Evolutionary conservation across 2,888 invertebrate genomes (phyloP), one percentile per base, ranked within the genome.

Genomic region (Entomobrya proxima): DNA sequence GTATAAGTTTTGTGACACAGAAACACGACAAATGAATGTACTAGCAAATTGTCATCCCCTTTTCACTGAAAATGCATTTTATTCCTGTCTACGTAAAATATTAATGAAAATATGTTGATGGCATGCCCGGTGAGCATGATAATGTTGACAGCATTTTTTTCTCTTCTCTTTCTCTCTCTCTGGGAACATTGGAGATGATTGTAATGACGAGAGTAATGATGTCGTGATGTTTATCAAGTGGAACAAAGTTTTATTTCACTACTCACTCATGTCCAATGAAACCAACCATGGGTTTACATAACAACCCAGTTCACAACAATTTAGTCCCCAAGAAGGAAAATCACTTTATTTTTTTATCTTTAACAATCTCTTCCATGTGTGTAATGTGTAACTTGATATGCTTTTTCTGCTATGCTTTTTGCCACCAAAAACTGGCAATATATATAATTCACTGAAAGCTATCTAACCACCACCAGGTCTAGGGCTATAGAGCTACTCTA

Each of bases 181-280:
- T 24, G 47, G 6, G 47, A 69, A 81, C 81, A 81, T 30, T 58
- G 55, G 47, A 30, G 74, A 74, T 74, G 82, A 75, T 84, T 84
- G 50, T 69, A 82, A 72, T 78, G 84, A 84, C 58, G 72, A 61
- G 44, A 69, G 50, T 85, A 79, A 85, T 79, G 79, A 61, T 78
- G 78, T 79, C 72, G 58, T 74, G 79, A 85, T 85, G 85, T 85
- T 85, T 85, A 85, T 85, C 85, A 85, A 85, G 85, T 79, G 79
- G 79, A 85, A 85, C 72, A 61, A 76, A 79, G 69, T 79, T 78
- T 85, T 79, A 74, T 79, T 78, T 58, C 61, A 40, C 35, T 85
- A 35, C 85, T 64, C 44, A 47, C 79, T 55, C 84, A 58, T 69
- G 84, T 78, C 55, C 77, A 61, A 61, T 82, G 44, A 44, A 47